Base-by-base conservation (phyloP, 2,888 invertebrate species). In the Furcula furcula region DNA sequence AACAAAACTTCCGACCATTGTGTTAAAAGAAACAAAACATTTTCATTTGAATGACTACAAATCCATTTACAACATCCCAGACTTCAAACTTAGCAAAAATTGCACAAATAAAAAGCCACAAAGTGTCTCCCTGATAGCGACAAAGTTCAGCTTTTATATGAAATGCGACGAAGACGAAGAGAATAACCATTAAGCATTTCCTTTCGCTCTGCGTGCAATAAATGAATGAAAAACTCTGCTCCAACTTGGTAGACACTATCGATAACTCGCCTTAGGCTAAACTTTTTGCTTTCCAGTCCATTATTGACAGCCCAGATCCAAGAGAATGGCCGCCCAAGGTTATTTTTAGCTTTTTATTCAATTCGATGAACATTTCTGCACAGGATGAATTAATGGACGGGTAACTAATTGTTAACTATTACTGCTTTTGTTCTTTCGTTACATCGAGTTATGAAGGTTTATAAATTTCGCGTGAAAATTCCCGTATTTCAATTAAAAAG, bases 131-230 rank as follows among this genome's bases (percentile, higher is more conserved):
- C 54, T 63, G 65, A 69, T 62, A 61, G 63, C 65, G 62, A 71
- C 65, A 68, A 75, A 76, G 77, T 76, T 76, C 73, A 70, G 55
- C 60, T 70, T 73, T 70, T 69, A 73, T 66, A 73, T 66, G 61
- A 68, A 76, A 77, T 63, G 61, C 66, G 66, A 67, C 66, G 61
- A 67, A 65, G 66, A 67, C 66, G 61, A 67, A 65, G 68, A 75
- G 69, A 76, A 78, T 77, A 76, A 76, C 76, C 78, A 78, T 79
- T 77, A 78, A 76, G 72, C 63, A 76, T 76, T 82, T 80, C 74
- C 74, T 70, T 63, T 63, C 55, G 65, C 56, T 70, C 69, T 67
- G 73, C 67, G 67, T 76, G 75, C 76, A 76, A 80, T 80, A 82
- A 84, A 82, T 76, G 77, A 76, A 76, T 77, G 70, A 77, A 76